Conservation (phyloP, 2,888 invertebrate species). For the Stenchaetothrips biformis region DNA sequence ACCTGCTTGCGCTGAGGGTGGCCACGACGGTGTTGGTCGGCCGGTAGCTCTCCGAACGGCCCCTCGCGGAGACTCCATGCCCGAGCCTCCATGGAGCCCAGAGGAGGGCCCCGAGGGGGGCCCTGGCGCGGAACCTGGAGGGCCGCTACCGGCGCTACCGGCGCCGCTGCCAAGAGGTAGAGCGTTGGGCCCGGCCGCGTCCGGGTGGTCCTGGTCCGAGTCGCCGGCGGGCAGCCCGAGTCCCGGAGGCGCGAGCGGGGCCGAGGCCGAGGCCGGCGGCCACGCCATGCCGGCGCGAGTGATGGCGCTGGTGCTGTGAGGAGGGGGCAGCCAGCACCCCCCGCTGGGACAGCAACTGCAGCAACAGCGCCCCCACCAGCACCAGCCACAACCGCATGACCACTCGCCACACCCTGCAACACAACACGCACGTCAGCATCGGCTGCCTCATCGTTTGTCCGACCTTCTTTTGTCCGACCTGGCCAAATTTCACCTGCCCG, state of each 20-base stretch:
- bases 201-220: too few relatives aligned
- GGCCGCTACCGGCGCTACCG: constrained; percentile 1
- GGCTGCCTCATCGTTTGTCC: too few relatives aligned
- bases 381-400: constrained; percentile 22
- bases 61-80: too few relatives aligned
- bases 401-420: constrained; percentile 22
- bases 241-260: too few relatives aligned
- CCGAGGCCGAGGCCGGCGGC: neutral
- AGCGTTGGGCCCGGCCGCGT: constrained; percentile 23
- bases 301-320: constrained; percentile 11
- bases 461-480: too few relatives aligned
- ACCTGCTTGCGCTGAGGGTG: constrained; percentile 7
- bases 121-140: neutral
- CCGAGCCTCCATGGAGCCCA: too few relatives aligned
- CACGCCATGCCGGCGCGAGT: neutral
- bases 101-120: neutral
- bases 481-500: too few relatives aligned
- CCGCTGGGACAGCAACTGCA: constrained; percentile 22
- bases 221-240: neutral
- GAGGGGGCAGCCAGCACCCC: constrained; percentile 13
- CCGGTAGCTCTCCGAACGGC: too few relatives aligned
- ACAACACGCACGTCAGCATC: too few relatives aligned
- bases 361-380: constrained; percentile 22
- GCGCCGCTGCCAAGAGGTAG: constrained; percentile 10
- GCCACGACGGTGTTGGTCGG: neutral